These are phyloP conservation scores for Palaemon carinicauda DNA, from an alignment of 1,140 invertebrate genomes.

Conservation along the genomic window DNA sequence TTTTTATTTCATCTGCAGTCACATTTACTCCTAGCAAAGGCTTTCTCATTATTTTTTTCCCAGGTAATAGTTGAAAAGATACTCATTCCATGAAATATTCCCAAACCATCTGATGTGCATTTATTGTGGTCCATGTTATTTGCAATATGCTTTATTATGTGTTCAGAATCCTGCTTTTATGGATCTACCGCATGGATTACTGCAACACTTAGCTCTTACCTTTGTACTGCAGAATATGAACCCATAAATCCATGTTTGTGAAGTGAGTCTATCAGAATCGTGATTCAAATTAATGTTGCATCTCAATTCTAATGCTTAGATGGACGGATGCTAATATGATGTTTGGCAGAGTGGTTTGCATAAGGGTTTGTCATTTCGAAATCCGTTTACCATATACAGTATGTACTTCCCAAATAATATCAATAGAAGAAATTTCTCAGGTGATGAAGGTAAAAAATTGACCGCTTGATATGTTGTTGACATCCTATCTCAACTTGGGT, in stretches of 20 bases:
- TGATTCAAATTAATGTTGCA: neutral
- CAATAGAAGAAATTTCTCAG: neutral
- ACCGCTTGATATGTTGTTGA: neutral
- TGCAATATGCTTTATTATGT: neutral
- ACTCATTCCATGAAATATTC: neutral
- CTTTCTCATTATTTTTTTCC: conserved; percentile 3
- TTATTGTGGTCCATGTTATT: neutral
- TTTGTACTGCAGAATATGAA: neutral
- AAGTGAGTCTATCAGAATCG: too few species aligned
- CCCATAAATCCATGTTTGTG: neutral
- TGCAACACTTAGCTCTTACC: neutral
- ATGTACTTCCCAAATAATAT: neutral
- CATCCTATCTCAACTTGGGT: conserved; percentile 6
- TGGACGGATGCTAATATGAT: neutral
- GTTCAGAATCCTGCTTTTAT: neutral
- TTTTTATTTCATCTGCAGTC: conserved; percentile 9
- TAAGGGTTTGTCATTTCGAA: neutral
- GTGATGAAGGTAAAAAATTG: neutral
- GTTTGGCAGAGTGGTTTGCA: neutral
- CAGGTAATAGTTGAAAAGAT: too few species aligned
- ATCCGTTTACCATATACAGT: neutral
- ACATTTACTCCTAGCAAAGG: neutral
- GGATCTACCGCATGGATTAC: neutral
- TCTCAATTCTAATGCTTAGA: neutral
- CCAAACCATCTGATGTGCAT: conserved; percentile 1